A percentile compares a stretch with the other conserved stretches of the same genome.
Conservation (phyloP, 2,113 vertebrate species). For the Chamaetylas fuelleborni region DNA sequence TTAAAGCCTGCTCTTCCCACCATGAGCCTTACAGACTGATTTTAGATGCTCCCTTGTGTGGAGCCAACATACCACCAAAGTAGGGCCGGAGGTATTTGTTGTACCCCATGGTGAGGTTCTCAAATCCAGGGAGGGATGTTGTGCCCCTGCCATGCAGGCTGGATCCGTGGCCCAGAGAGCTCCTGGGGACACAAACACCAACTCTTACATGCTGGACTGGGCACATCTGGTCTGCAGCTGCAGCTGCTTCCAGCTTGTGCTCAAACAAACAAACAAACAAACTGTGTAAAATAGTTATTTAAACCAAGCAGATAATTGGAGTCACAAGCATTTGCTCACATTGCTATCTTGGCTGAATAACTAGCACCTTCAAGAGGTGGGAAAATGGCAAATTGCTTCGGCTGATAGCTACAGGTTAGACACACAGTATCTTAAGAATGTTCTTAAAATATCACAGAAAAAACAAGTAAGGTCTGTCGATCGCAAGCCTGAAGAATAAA, state of each 20-base stretch:
- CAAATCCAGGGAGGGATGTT: constrained; percentile 83
- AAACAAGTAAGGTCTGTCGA: background rate
- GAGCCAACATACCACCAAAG: constrained; percentile 82
- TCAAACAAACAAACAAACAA: background rate
- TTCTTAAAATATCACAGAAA: background rate
- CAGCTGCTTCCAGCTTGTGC: background rate
- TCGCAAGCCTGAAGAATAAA: background rate
- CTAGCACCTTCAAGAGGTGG: background rate
- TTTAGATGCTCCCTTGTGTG: background rate
- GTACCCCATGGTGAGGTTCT: constrained; percentile 89
- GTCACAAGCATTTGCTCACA: background rate
- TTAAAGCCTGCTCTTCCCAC: background rate
- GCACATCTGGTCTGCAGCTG: background rate
- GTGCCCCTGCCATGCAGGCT: constrained; percentile 66
- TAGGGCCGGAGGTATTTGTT: constrained; percentile 90
- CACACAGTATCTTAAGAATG: background rate
- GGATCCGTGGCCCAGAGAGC: constrained; percentile 39
- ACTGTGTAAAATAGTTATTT: background rate
- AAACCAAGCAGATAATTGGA: background rate
- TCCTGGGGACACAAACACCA: constrained; percentile 53
- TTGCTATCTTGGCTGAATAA: background rate
- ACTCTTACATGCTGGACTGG: background rate
- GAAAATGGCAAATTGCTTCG: background rate
- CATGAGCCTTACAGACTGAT: background rate
- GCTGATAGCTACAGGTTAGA: background rate